These are phyloP conservation scores for Diplosoma virens DNA, from an alignment of 23 tunicate genomes.

Conservation along the genomic window DNA sequence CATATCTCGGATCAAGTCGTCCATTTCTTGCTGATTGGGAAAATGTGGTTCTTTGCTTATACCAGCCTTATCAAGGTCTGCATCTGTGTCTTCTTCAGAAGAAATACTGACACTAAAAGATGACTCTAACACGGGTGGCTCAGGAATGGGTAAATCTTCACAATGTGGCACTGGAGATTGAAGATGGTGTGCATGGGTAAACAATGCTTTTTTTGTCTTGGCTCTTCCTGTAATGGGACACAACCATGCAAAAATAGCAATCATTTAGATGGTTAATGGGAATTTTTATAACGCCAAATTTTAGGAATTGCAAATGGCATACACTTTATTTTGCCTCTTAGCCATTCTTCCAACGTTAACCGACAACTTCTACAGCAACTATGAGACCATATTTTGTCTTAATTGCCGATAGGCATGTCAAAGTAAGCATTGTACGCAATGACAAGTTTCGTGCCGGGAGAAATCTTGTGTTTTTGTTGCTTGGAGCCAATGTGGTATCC, in stretches of 20 bases:
- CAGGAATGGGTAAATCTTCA: background rate
- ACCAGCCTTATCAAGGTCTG: conserved; percentile 20
- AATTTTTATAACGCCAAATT: conserved; percentile 12
- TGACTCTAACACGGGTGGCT: background rate
- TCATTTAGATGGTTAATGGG: conserved; percentile 20
- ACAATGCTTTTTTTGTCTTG: too few relatives aligned
- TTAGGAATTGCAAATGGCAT: conserved; percentile 17
- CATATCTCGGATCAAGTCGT: conserved; percentile 20
- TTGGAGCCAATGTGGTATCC: conserved; percentile 6
- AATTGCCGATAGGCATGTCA: conserved; percentile 15
- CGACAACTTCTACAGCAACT: conserved; percentile 21
- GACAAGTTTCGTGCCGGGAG: conserved; percentile 9
- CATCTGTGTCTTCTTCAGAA: too few relatives aligned
- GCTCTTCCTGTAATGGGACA: conserved; percentile 21
- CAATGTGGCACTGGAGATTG: conserved; percentile 16
- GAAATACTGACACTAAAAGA: background rate
- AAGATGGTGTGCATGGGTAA: conserved; percentile 13
- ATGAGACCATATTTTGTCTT: conserved; percentile 26
- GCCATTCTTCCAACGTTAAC: too few relatives aligned
- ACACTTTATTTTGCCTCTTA: conserved; percentile 7
- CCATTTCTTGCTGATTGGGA: conserved; percentile 26
- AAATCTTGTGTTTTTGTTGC: conserved; percentile 5
- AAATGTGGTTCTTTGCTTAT: conserved; percentile 14
- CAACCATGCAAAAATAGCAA: conserved; percentile 29
- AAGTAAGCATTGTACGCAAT: conserved; percentile 22